Evolutionary conservation across 2,888 invertebrate genomes (phyloP), one percentile per base, ranked within the genome.

Genomic region (Antheraea yamamai): DNA sequence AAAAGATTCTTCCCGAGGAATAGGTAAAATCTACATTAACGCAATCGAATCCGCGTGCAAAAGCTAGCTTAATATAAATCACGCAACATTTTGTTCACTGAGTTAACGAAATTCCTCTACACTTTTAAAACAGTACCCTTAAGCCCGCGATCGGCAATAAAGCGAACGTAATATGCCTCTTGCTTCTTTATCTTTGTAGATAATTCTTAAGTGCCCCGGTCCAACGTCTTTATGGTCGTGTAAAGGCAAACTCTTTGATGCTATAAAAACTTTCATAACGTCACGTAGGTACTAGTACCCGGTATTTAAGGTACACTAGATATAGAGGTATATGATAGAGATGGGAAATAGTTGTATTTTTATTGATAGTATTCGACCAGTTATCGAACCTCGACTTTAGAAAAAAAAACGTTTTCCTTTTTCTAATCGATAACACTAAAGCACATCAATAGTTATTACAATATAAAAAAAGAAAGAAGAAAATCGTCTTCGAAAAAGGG

Each of bases 171-270:
- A 87, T 85, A 85, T 78, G 82, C 83, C 81, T 66, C 83, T 84
- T 83, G 85, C 84, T 86, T 85, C 86, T 89, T 89, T 89, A 90
- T 90, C 87, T 86, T 72, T 72, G 75, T 61, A 89, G 90, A 90
- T 90, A 89, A 90, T 88, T 87, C 84, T 88, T 86, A 85, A 89
- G 86, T 85, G 81, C 81, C 79, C 16, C 80, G 83, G 83, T 88
- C 83, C 81, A 78, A 83, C 79, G 78, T 78, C 76, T 89, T 90
- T 88, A 90, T 80, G 77, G 81, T 82, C 84, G 80, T 87, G 87
- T 89, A 87, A 88, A 88, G 81, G 81, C 78, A 83, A 87, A 85
- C 85, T 85, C 85, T 80, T 82, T 83, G 82, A 14, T 76, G 79
- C 75, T 80, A 80, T 83, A 82, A 85, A 86, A 85, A 81, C 39